Evolutionary conservation across 2,888 invertebrate genomes (phyloP), one percentile per base, ranked within the genome.

Genomic region (Portevinia maculata): DNA sequence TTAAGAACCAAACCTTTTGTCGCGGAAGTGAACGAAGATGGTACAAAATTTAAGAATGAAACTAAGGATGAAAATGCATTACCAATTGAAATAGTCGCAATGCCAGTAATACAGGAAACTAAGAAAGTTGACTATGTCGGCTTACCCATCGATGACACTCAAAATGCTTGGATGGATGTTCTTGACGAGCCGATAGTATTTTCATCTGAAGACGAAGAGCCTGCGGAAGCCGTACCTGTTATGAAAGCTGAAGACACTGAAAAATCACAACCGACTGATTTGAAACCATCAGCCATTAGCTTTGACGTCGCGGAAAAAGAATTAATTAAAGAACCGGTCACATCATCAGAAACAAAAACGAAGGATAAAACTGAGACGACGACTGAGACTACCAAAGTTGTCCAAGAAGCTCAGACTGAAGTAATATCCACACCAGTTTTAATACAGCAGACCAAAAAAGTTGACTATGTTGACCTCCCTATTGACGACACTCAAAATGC

Each of bases 171-270:
- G 87, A 87, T 90, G 86, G 79, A 87, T 55, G 87, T 88, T 4
- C 37, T 88, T 30, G 90, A 90, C 34, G 89, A 91, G 64, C 88
- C 88, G 9, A 88, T 89, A 84, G 85, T 85, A 6, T 87, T 90
- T 55, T 88, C 89, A 2, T 89, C 88, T 53, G 89, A 90, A 4
- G 89, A 89, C 48, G 86, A 86, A 7, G 48, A 74, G 1, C 74
- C 55, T 39, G 17, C 19, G 3, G 15, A 32, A 48, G n/a, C 8
- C 7, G 13, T 1, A 21, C 13, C 9, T 13, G n/a, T 37, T 2
- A 11, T 13, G 13, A 13, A 13, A 37, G 13, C n/a, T 4, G 37
- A 37, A 37, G 13, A 37, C 3, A 37, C 21, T 3, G 34, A 37
- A 1, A 8, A 24, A 24, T 5, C 24, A 24, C 2, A 24, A 24